These are phyloP conservation scores for Chaetorhynchus papuensis DNA, from an alignment of 2,113 vertebrate species.

Conservation along the genomic window DNA sequence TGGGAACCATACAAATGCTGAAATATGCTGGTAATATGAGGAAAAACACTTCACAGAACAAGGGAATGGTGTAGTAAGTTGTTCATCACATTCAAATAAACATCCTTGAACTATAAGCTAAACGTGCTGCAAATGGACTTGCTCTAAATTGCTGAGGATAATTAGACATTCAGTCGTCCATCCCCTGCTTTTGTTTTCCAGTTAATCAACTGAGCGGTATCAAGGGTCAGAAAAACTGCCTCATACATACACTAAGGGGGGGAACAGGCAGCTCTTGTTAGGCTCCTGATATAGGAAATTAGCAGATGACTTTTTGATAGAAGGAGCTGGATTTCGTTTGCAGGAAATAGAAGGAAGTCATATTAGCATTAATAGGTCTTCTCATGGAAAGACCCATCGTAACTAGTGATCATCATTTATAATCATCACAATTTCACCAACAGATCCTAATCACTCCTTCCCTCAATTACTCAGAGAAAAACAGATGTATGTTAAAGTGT, in stretches of 20 bases:
- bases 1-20: neutral
- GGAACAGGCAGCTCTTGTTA: neutral
- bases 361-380: neutral
- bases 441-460: neutral
- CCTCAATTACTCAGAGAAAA: neutral
- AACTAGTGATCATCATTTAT: slow-evolving; percentile 13
- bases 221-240: neutral
- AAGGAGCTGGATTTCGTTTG: neutral
- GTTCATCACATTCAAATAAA: neutral
- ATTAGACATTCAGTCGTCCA: neutral
- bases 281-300: neutral
- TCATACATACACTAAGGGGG: neutral
- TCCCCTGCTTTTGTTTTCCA: neutral
- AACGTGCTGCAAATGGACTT: neutral
- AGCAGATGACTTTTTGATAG: neutral
- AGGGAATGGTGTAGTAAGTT: neutral
- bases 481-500: neutral
- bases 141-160: neutral
- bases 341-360: neutral
- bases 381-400: neutral
- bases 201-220: neutral
- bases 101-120: neutral
- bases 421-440: neutral
- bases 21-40: neutral
- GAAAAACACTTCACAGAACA: neutral